phyloP scores from a whole-genome alignment of 2,113 vertebrate genomes.

The Loxodonta africana region DNA sequence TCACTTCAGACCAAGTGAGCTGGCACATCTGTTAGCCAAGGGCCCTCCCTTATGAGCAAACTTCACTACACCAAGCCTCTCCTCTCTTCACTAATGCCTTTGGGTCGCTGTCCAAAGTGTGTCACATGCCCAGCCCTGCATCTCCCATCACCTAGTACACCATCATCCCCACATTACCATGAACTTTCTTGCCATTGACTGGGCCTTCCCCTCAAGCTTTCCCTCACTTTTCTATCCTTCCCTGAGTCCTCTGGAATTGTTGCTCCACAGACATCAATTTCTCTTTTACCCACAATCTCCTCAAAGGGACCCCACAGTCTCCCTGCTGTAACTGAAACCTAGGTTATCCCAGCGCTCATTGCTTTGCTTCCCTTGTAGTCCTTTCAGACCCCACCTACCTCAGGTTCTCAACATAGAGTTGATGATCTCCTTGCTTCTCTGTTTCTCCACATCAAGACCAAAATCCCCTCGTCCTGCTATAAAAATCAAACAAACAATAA shows the following conservation, averaged over 20 bases:
- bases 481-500: neutral
- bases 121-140: neutral
- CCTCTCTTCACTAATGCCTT: neutral
- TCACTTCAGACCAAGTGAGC: neutral
- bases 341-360: neutral
- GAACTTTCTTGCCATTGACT: neutral
- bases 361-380: neutral
- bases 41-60: neutral
- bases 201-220: neutral
- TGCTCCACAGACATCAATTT: neutral
- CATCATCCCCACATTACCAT: neutral
- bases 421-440: neutral
- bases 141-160: fast-evolving
- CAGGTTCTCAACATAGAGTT: neutral
- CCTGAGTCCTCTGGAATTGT: neutral
- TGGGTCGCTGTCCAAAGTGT: neutral
- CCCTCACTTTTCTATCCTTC: neutral
- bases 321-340: neutral
- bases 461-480: neutral
- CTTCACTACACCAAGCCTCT: neutral
- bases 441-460: neutral
- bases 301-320: neutral
- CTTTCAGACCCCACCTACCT: neutral
- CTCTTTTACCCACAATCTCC: neutral
- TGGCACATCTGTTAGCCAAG: neutral